Evolutionary conservation across 2,888 invertebrate genomes (phyloP), one percentile per base, ranked within the genome.

Genomic region (Charanyca ferruginea): DNA sequence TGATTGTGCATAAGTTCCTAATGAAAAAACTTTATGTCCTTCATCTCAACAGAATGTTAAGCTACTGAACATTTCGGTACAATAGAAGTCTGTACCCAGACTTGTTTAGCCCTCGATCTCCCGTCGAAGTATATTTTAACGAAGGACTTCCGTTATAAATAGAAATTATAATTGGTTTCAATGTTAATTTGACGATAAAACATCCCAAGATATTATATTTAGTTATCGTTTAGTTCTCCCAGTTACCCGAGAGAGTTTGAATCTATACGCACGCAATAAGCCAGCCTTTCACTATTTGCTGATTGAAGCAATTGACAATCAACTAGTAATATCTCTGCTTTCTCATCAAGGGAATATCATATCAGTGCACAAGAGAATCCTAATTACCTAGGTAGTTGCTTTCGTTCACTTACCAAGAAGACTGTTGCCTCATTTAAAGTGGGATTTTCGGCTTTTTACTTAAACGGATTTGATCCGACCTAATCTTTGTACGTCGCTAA

Each of bases 211-310:
- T 9, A 48, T 18, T 18, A 18, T 42, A 42, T 32, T n/a, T 44
- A 25, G 54, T 55, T 54, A 57, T 58, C 53, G 20, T 44, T 13
- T 32, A 25, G 47, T 58, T 47, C n/a, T n/a, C 41, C 66, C 22
- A 47, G 45, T 52, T 38, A 58, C 18, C 25, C 0, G 53, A 69
- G 73, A 68, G 58, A 60, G 32, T 41, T 47, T 55, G 16, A 51
- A 42, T 32, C 11, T 35, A 55, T 41, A 49, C 42, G 62, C 22
- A 58, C 28, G 45, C 55, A n/a, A 57, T 57, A 41, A 60, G 51
- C 20, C 13, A 32, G 49, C 48, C 67, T 73, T 73, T 73, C 68
- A 54, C 68, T 44, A 73, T 45, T 42, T 58, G 25, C 73, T 58
- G 62, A 68, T 67, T 59, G 58, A 32, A 44, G 35, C 35, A 59